Evolutionary conservation across 2,113 vertebrate species (phyloP).

Genomic region (Macroglossus sobrinus): DNA sequence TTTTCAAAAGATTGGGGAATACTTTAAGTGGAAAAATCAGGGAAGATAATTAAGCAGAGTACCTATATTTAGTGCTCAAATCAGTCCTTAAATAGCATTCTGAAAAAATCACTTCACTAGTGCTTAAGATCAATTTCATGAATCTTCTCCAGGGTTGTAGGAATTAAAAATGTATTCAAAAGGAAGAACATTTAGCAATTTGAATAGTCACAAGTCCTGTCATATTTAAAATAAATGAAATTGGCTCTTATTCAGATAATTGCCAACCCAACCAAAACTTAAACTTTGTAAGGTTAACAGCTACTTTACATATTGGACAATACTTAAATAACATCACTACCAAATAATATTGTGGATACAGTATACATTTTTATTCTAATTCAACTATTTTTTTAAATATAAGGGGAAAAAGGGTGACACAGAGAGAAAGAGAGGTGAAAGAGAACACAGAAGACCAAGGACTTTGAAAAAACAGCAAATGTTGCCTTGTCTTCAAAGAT

Average conservation of each 20-base stretch:
- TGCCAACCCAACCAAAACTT: constrained; percentile 25
- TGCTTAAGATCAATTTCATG: neutral
- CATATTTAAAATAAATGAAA: neutral
- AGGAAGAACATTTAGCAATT: neutral
- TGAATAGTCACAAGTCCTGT: neutral
- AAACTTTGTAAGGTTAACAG: neutral
- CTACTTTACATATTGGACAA: neutral
- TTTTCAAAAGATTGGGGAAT: neutral
- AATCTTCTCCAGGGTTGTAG: neutral
- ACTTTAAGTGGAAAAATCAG: neutral
- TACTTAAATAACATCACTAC: neutral
- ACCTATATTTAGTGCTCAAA: neutral
- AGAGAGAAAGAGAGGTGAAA: constrained; percentile 16
- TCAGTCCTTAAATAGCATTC: neutral
- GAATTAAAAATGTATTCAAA: neutral
- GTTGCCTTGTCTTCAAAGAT: neutral
- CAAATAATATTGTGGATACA: neutral
- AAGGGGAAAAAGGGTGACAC: neutral
- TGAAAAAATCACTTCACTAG: neutral
- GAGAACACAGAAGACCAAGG: constrained; percentile 5
- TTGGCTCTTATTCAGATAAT: neutral
- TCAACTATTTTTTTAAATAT: neutral
- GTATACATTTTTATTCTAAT: neutral
- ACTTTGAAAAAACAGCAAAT: constrained; percentile 4
- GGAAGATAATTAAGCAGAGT: neutral